These are phyloP conservation scores for Sipha flava DNA, from an alignment of 1,140 invertebrate genomes.

Conservation along the genomic window DNA sequence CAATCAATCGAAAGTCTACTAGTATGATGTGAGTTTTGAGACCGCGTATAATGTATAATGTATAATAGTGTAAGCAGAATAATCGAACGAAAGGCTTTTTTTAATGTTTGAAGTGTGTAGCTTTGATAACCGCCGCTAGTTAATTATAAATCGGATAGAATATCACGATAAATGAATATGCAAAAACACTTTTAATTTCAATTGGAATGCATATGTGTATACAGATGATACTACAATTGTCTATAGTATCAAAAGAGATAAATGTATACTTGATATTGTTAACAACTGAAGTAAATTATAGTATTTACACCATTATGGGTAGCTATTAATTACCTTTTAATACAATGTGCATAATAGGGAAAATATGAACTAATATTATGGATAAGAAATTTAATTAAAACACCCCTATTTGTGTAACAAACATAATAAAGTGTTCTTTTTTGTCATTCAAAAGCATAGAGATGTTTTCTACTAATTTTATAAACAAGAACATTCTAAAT, in stretches of 20 bases:
- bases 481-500: not conserved
- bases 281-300: not conserved
- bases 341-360: not conserved
- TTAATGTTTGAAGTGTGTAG: no score
- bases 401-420: not conserved
- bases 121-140: no score
- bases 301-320: not conserved
- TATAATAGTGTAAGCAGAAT: no score
- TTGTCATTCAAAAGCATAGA: not conserved
- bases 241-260: not conserved
- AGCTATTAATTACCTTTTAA: not conserved
- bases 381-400: conserved; percentile 14
- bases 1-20: no score
- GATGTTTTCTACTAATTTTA: not conserved
- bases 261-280: not conserved
- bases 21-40: no score
- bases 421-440: not conserved
- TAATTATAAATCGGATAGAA: no score
- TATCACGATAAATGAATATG: no score
- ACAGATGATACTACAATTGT: no score
- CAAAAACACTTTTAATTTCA: no score
- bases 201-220: no score
- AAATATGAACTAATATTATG: not conserved
- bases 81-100: no score
- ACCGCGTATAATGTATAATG: no score